Evolutionary conservation across 2,888 invertebrate species (phyloP).

Genomic region (Didymodactylos carnosus): DNA sequence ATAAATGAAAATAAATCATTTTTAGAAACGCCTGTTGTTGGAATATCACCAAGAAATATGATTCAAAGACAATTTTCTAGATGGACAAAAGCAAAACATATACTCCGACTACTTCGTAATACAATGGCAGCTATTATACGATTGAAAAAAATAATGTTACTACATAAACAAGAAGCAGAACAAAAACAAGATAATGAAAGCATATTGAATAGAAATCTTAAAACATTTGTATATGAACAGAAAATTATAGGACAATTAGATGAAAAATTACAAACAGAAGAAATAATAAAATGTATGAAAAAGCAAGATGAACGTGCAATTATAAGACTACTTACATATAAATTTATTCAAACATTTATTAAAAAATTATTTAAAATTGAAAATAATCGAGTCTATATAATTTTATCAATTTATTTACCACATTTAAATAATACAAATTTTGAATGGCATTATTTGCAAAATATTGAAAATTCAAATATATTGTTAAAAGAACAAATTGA

Average conservation of each 20-base stretch:
- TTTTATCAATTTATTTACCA: no score
- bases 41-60: no score
- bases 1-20: not conserved
- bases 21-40: no score
- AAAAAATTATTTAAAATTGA: not conserved
- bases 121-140: not conserved
- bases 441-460: no score
- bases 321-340: not conserved
- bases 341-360: not conserved
- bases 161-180: not conserved
- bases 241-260: not conserved
- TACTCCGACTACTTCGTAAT: not conserved
- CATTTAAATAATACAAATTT: no score
- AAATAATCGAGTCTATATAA: no score
- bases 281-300: not conserved
- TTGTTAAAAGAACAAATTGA: no score
- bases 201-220: not conserved
- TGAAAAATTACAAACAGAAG: not conserved
- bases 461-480: no score
- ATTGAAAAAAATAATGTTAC: not conserved
- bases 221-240: not conserved
- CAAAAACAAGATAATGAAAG: not conserved
- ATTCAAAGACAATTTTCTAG: not conserved
- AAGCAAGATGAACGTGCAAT: not conserved
- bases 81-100: not conserved